phyloP scores from a whole-genome alignment of 2,888 invertebrate species.

The Andrena chrysosceles region DNA sequence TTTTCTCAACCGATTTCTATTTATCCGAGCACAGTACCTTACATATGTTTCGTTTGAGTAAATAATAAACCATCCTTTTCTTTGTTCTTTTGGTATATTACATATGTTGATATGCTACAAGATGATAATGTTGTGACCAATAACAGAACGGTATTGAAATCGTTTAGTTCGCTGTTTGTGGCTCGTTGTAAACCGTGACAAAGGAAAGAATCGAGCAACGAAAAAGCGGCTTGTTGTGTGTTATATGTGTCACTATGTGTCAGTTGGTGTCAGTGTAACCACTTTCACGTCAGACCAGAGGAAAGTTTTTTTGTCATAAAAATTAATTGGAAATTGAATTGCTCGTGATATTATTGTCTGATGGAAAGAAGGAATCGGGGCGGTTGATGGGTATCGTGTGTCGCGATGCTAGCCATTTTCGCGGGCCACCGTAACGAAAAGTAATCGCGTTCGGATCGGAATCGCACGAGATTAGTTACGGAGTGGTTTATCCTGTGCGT shows the following conservation, averaged over 20 bases:
- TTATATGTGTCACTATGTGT: conserved; percentile 40
- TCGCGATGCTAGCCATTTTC: conserved; percentile 69
- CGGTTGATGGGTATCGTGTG: conserved; percentile 44
- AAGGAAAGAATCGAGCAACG: conserved; percentile 1
- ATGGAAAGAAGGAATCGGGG: not conserved
- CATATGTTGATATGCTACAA: not conserved
- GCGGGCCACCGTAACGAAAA: conserved; percentile 75
- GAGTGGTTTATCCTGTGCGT: conserved; percentile 64
- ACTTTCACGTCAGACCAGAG: conserved; percentile 58
- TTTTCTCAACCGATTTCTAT: too few species aligned
- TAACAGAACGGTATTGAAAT: not conserved
- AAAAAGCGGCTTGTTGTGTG: conserved; percentile 40
- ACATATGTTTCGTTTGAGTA: too few species aligned
- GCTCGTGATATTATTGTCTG: not conserved
- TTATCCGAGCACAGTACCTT: too few species aligned
- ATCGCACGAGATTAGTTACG: conserved; percentile 58
- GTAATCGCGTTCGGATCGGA: conserved; percentile 65
- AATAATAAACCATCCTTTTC: too few species aligned
- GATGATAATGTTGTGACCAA: not conserved
- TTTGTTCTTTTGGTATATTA: too few species aligned
- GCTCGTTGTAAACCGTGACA: conserved; percentile 15
- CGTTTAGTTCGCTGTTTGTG: conserved; percentile 9
- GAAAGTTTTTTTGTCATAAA: conserved; percentile 40
- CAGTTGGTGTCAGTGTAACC: conserved; percentile 63
- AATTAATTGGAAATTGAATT: conserved; percentile 42